phyloP scores from a whole-genome alignment of 1,140 invertebrate genomes.

The Liolophura sinensis region DNA sequence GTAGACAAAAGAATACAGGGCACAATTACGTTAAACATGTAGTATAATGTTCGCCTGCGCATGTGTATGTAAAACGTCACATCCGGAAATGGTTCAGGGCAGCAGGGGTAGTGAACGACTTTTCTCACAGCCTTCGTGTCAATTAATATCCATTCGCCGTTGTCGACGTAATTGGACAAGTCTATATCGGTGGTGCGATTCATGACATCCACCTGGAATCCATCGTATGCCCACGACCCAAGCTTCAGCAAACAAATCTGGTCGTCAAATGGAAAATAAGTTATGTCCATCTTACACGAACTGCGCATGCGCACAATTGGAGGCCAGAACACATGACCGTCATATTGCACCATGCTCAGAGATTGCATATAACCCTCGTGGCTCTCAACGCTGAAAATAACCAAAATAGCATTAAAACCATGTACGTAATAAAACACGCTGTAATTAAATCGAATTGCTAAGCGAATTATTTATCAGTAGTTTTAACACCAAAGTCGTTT shows the following conservation, averaged over 20 bases:
- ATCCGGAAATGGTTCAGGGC: constrained; percentile 64
- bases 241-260: constrained; percentile 91
- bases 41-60: constrained; percentile 48
- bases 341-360: constrained; percentile 60
- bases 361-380: constrained; percentile 63
- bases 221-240: constrained; percentile 65
- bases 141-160: constrained; percentile 53
- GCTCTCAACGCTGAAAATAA: constrained; percentile 62
- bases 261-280: constrained; percentile 99
- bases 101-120: constrained; percentile 48
- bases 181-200: constrained; percentile 46
- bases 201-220: constrained; percentile 60
- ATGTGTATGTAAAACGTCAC: constrained; percentile 59
- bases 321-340: constrained; percentile 66
- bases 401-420: background rate
- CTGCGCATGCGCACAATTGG: constrained; percentile 65
- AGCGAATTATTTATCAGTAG: too few relatives aligned
- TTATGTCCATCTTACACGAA: constrained; percentile 94
- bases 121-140: constrained; percentile 45
- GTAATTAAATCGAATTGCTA: too few relatives aligned
- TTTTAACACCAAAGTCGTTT: too few relatives aligned
- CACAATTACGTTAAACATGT: constrained; percentile 56
- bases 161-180: constrained; percentile 48
- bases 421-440: too few relatives aligned
- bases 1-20: constrained; percentile 55